Evolutionary conservation across 2,888 invertebrate species (phyloP), one percentile per base, ranked within the genome.

Genomic region (Lasioglossum figueresi): DNA sequence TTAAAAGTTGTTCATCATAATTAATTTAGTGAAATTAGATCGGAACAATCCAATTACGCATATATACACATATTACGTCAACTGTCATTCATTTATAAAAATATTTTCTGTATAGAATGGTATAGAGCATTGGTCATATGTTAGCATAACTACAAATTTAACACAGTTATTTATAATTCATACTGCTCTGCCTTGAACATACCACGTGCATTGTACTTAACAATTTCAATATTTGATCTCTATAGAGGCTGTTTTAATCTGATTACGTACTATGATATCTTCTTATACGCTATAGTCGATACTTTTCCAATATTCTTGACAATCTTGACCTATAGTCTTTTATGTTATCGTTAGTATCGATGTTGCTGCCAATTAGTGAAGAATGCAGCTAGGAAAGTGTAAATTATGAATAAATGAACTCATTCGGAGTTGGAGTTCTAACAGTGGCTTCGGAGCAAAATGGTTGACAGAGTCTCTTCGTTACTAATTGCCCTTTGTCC

Each of bases 211-310:
- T 68, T 68, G 23, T 37, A 19, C 16, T 37, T 19, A 23, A 68
- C 12, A 48, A 6, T 16, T 31, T 23, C 5, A n/a, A 48, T n/a
- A 72, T 66, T 52, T 19, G 34, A 31, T 16, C 19, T 23, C 14
- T 45, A 23, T 52, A 40, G 1, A 37, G n/a, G 40, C 37, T 52
- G 4, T 23, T 4, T 43, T 45, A 59, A 37, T 75, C 23, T 0
- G n/a, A 48, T 82, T 82, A 59, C 1, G n/a, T n/a, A n/a, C n/a
- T 1, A 75, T 27, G 19, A 37, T 70, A 73, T n/a, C 43, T 14
- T 27, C 19, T 52, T 75, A 66, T 63, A 31, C 27, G 14, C 43
- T 19, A 14, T 43, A 37, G 19, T 66, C 27, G 4, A 2, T 14
- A 63, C 3, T 56, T 10, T 37, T 27, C 27, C 23, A 80, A 31